A percentile compares a stretch with the other conserved stretches of the same genome.
phyloP scores from a whole-genome alignment of 2,888 invertebrate species.

The Galerucella nymphaeae region DNA sequence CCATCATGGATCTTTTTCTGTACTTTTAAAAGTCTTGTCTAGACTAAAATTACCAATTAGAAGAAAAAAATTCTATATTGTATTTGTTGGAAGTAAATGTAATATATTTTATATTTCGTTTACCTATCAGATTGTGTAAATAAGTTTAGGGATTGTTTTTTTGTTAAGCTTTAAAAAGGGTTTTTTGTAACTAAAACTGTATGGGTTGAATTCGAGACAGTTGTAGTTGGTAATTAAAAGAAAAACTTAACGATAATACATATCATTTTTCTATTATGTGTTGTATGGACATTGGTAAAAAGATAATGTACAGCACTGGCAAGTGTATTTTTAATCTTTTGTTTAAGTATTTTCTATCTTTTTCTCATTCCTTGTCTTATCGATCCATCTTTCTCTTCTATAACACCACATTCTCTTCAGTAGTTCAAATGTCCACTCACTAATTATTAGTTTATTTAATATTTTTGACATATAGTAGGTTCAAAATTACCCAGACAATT shows the following conservation, averaged over 20 bases:
- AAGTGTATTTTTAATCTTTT: no score
- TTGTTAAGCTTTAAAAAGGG: constrained; percentile 35
- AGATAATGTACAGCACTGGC: not conserved
- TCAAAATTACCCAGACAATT: no score
- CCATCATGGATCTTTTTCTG: not conserved
- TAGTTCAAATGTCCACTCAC: no score
- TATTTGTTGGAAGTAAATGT: constrained; percentile 55
- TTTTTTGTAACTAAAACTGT: constrained; percentile 24
- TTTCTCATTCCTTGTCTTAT: no score
- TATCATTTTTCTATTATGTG: constrained; percentile 18
- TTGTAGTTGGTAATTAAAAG: constrained; percentile 43
- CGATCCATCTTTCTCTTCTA: no score
- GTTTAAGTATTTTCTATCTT: no score
- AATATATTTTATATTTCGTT: constrained; percentile 59
- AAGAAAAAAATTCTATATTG: constrained; percentile 38
- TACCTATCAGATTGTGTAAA: constrained; percentile 34
- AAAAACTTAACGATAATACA: constrained; percentile 25
- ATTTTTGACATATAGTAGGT: no score
- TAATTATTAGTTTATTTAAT: no score
- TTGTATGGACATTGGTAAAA: not conserved
- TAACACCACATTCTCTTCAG: no score
- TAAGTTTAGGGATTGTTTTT: constrained; percentile 55
- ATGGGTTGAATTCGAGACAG: constrained; percentile 29
- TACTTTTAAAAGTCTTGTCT: constrained; percentile 18
- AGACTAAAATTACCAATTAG: constrained; percentile 34